Conservation (phyloP, 1,140 invertebrate genomes). For the Papilio xuthus region DNA sequence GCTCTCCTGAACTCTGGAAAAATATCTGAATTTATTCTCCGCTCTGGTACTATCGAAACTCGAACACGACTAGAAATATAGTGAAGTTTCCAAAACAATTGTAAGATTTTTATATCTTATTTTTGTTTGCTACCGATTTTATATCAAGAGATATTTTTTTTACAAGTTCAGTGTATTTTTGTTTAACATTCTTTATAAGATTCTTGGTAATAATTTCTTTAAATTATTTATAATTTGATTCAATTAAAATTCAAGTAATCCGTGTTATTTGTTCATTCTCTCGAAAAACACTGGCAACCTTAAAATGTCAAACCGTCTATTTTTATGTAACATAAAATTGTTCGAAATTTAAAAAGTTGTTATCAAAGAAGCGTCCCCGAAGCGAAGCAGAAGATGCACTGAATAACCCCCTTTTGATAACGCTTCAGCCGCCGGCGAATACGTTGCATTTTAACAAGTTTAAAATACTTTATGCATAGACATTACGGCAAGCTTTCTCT, state of each 20-base stretch:
- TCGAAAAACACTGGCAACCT: background rate
- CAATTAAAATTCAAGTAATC: background rate
- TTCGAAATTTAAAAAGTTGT: constrained; percentile 21
- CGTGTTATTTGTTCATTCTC: background rate
- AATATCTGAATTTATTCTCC: constrained; percentile 46
- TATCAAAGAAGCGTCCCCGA: constrained; percentile 30
- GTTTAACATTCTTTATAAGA: no score
- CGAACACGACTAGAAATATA: constrained; percentile 7
- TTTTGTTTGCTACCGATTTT: no score
- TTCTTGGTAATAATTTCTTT: no score
- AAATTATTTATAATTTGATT: no score
- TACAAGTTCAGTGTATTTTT: no score
- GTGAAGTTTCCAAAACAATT: background rate
- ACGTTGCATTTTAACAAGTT: constrained; percentile 80
- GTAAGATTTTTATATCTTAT: background rate
- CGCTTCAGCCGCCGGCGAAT: constrained; percentile 52
- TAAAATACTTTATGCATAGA: constrained; percentile 81
- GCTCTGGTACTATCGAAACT: constrained; percentile 5
- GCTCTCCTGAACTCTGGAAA: constrained; percentile 63
- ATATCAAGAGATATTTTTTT: no score
- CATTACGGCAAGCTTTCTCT: constrained; percentile 72
- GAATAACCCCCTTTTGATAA: constrained; percentile 71
- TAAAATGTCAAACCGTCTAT: background rate
- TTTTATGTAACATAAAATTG: constrained; percentile 8
- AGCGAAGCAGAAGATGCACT: constrained; percentile 51